Conservation (phyloP, 2,797 vertebrate genomes). For the Cuculus canorus region DNA sequence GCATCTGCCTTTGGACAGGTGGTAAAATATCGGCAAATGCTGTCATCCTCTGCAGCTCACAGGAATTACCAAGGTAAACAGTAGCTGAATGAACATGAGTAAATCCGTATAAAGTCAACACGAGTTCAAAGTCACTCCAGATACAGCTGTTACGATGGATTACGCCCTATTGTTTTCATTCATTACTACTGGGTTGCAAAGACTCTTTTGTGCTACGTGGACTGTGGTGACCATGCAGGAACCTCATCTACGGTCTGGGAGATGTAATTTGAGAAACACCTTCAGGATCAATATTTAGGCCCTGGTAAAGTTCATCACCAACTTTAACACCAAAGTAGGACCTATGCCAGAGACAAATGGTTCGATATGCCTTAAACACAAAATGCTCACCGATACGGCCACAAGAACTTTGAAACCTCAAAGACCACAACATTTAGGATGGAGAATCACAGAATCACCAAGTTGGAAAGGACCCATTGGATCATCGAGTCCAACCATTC, state of each 20-base stretch:
- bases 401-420: neutral
- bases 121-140: neutral
- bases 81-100: neutral
- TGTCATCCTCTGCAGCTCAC: neutral
- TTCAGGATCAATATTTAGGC: neutral
- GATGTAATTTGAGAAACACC: neutral
- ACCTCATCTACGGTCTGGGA: neutral
- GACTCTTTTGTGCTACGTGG: neutral
- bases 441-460: too few relatives aligned
- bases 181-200: neutral
- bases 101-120: neutral
- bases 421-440: neutral
- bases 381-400: neutral
- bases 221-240: neutral
- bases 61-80: neutral
- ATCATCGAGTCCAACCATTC: too few relatives aligned
- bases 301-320: accelerated
- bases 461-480: too few relatives aligned
- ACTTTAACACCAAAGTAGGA: neutral
- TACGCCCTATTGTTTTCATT: too few relatives aligned
- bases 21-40: neutral
- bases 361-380: neutral
- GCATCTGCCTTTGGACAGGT: neutral
- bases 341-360: neutral
- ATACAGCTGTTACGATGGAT: neutral